Conservation (phyloP, 2,797 vertebrate genomes). For the Heliangelus exortis region DNA sequence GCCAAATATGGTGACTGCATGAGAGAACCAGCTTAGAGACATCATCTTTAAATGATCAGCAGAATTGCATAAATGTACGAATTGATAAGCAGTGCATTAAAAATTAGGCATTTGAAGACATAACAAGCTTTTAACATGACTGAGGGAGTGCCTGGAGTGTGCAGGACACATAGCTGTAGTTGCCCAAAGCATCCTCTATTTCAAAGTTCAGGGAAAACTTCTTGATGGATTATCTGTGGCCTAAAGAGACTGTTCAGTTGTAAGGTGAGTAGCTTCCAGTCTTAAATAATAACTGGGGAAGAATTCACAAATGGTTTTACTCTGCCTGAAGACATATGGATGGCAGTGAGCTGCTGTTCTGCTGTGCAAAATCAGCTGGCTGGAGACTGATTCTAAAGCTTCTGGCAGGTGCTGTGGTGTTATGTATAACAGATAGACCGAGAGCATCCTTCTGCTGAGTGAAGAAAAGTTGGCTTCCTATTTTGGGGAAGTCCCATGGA, state of each 20-base stretch:
- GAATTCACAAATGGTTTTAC: background rate
- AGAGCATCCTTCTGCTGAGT: background rate
- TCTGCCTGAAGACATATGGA: rapidly evolving
- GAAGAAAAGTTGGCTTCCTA: background rate
- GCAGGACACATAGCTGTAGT: background rate
- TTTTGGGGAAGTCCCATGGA: background rate
- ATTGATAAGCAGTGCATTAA: background rate
- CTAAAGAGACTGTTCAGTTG: background rate
- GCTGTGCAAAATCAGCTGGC: background rate
- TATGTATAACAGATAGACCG: background rate
- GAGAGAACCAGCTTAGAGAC: background rate
- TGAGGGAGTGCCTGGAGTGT: background rate
- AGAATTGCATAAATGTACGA: background rate
- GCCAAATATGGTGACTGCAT: background rate
- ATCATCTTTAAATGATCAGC: background rate
- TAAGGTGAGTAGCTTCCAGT: background rate
- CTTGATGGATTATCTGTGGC: background rate
- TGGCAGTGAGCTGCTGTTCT: background rate
- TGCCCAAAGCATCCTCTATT: background rate
- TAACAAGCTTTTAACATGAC: background rate
- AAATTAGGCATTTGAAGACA: background rate
- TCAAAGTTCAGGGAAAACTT: background rate
- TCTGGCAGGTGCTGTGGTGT: background rate
- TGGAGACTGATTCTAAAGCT: background rate
- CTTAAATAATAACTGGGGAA: background rate